These are phyloP conservation scores for Rhamnusium bicolor DNA, from an alignment of 2,888 invertebrate genomes.

Conservation along the genomic window DNA sequence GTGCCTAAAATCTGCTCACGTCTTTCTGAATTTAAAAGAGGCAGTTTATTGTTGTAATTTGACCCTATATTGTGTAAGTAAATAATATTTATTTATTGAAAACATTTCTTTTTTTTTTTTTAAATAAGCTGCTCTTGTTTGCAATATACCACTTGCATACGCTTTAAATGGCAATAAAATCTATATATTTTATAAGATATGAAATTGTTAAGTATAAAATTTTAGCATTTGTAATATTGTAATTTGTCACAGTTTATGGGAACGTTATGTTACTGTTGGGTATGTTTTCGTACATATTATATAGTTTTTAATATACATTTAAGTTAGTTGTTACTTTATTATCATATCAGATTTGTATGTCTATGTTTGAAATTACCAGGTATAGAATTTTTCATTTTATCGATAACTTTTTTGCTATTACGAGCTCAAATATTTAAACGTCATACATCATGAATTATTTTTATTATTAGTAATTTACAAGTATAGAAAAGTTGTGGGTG, in stretches of 20 bases:
- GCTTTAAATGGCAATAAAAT: constrained; percentile 57
- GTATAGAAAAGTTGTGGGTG: constrained; percentile 26
- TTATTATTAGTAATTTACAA: neutral
- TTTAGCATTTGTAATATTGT: constrained; percentile 58
- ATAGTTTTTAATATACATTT: constrained; percentile 58
- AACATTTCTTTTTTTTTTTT: constrained; percentile 19
- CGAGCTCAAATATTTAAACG: neutral
- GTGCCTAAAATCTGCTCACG: constrained; percentile 45
- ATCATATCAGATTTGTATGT: constrained; percentile 22
- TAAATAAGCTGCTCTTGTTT: constrained; percentile 44
- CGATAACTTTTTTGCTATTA: constrained; percentile 6
- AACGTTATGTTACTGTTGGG: constrained; percentile 61
- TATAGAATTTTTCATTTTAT: constrained; percentile 22
- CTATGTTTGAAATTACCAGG: constrained; percentile 19
- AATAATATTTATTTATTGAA: constrained; percentile 44
- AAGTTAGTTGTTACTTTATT: constrained; percentile 57
- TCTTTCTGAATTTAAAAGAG: constrained; percentile 34
- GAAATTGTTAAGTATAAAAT: constrained; percentile 55
- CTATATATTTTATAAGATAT: constrained; percentile 50
- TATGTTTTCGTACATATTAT: constrained; percentile 63
- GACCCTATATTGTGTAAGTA: constrained; percentile 42
- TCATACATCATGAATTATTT: neutral
- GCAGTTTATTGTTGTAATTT: constrained; percentile 44
- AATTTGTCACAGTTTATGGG: constrained; percentile 58
- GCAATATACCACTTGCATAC: constrained; percentile 53